These are phyloP conservation scores for Cottus gobio DNA, from an alignment of 2,113 vertebrate genomes.

Conservation along the genomic window DNA sequence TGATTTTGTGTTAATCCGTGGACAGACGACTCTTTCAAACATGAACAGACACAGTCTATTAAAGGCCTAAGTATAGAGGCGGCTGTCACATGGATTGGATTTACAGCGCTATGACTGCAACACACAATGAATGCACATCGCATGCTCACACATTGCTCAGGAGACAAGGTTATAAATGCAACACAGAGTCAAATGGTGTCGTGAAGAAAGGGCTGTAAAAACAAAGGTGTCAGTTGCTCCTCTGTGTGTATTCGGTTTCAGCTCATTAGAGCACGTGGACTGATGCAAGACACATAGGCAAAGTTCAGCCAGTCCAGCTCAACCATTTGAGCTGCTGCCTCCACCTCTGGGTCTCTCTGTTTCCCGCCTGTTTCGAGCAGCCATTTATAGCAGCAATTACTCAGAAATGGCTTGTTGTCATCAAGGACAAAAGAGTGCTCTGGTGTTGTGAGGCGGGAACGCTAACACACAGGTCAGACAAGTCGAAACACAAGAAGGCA, in stretches of 20 bases:
- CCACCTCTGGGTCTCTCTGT: no score
- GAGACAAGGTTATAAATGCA: constrained; percentile 7
- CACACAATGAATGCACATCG: background rate
- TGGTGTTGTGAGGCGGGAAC: background rate
- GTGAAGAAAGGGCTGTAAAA: background rate
- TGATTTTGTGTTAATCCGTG: background rate
- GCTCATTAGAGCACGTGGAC: constrained; percentile 4
- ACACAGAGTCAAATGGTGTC: background rate
- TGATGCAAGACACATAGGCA: background rate
- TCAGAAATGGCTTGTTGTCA: background rate
- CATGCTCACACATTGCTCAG: background rate
- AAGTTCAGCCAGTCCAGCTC: background rate
- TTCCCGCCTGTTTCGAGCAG: background rate
- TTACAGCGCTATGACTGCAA: background rate
- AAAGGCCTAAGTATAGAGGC: constrained; percentile 24
- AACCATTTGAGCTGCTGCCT: background rate
- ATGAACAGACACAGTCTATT: background rate
- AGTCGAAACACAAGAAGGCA: constrained; percentile 1
- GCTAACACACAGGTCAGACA: constrained; percentile 30
- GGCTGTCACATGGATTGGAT: constrained; percentile 49
- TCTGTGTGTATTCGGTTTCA: background rate
- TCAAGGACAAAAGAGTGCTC: background rate
- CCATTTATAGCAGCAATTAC: background rate
- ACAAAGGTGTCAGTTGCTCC: background rate
- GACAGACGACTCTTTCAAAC: constrained; percentile 3